Evolutionary conservation across 1,140 invertebrate species (phyloP).

Genomic region (Drusus annulatus): DNA sequence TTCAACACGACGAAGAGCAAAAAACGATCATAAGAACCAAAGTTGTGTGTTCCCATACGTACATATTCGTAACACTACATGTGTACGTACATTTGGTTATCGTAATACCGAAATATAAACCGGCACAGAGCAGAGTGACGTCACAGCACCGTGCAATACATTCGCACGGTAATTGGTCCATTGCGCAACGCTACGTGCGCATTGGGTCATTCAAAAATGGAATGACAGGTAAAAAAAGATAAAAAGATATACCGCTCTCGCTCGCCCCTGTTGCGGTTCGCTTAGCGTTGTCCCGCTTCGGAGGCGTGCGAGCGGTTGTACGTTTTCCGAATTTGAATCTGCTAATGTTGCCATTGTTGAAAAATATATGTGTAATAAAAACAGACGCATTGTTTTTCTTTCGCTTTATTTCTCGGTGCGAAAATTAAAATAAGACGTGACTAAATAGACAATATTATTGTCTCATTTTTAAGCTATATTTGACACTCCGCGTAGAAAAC

Average conservation of each 20-base stretch:
- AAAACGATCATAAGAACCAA: neutral
- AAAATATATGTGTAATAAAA: conserved; percentile 23
- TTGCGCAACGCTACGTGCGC: conserved; percentile 38
- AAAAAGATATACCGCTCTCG: neutral
- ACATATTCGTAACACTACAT: neutral
- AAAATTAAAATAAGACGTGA: too few species aligned
- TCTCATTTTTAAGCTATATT: too few species aligned
- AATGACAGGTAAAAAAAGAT: conserved; percentile 21
- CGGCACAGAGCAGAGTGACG: conserved; percentile 10
- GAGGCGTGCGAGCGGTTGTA: neutral
- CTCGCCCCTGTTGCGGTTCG: neutral
- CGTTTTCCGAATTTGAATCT: conserved; percentile 10
- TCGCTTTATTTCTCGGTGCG: too few species aligned
- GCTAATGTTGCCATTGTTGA: conserved; percentile 22
- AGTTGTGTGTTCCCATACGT: neutral
- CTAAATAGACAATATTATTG: too few species aligned
- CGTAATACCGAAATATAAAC: conserved; percentile 11
- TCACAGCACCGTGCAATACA: conserved; percentile 22
- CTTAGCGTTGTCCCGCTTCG: neutral
- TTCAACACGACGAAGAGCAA: neutral
- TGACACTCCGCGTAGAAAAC: too few species aligned
- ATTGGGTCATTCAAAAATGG: conserved; percentile 39
- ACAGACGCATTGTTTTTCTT: neutral
- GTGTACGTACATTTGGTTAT: conserved; percentile 5
- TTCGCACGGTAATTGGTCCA: conserved; percentile 37